phyloP scores from a whole-genome alignment of 2,888 invertebrate species.

The Morinoia aosen region DNA sequence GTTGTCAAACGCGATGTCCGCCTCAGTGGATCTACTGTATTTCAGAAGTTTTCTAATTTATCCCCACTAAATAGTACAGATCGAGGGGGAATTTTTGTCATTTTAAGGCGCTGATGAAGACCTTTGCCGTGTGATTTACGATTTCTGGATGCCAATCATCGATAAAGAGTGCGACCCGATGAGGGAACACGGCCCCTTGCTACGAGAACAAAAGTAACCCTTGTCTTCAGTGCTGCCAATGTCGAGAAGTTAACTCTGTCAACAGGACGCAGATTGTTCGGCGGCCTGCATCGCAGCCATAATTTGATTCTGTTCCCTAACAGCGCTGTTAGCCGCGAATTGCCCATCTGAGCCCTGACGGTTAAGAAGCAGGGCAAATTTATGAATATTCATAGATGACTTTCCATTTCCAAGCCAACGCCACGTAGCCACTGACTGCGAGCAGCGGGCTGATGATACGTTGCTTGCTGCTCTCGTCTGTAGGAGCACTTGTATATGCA shows the following conservation, averaged over 20 bases:
- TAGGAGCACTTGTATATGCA: slow-evolving; percentile 17
- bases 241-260: slow-evolving; percentile 25
- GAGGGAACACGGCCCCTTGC: background rate
- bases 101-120: too few species aligned
- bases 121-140: background rate
- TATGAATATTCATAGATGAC: slow-evolving; percentile 52
- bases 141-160: background rate
- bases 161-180: background rate
- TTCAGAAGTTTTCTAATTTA: too few species aligned
- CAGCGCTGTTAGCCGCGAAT: slow-evolving; percentile 52
- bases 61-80: too few species aligned
- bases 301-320: slow-evolving; percentile 51
- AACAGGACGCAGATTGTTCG: slow-evolving; percentile 32
- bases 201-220: background rate
- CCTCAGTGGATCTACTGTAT: too few species aligned
- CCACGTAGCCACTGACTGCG: background rate
- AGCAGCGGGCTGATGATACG: background rate
- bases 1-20: too few species aligned
- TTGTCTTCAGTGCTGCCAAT: slow-evolving; percentile 21
- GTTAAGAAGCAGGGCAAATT: slow-evolving; percentile 49
- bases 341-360: slow-evolving; percentile 44
- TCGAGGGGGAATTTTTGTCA: too few species aligned
- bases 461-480: background rate
- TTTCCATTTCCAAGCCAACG: slow-evolving; percentile 49
- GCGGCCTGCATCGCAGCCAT: slow-evolving; percentile 13